These are phyloP conservation scores for Ophthalmolycus amberensis DNA, from an alignment of 2,113 vertebrate species.

Conservation along the genomic window DNA sequence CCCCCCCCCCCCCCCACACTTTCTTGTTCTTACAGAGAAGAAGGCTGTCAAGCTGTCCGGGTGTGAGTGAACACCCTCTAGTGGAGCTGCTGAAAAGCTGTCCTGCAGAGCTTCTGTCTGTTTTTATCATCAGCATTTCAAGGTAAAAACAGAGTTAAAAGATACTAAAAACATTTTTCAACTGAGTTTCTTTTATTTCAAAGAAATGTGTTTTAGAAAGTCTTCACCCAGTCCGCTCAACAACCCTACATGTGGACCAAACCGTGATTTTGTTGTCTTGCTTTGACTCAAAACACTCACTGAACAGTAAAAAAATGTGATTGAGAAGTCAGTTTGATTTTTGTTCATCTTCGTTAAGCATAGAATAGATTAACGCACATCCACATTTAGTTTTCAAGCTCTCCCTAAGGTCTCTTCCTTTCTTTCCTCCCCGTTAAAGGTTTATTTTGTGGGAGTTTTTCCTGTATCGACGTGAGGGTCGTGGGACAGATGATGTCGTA, in stretches of 20 bases:
- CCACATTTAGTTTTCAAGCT: not conserved
- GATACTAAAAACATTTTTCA: not conserved
- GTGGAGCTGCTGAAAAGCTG: slow-evolving; percentile 57
- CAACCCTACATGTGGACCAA: not conserved
- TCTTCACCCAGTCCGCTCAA: not conserved
- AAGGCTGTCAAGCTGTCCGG: slow-evolving; percentile 61
- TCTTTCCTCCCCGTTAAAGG: no score
- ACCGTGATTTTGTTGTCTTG: no score
- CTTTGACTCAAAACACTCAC: not conserved
- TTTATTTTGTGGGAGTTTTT: no score
- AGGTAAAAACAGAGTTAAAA: slow-evolving; percentile 50
- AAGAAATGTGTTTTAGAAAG: not conserved
- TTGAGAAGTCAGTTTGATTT: not conserved
- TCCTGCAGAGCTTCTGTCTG: slow-evolving; percentile 41
- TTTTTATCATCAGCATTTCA: slow-evolving; percentile 58
- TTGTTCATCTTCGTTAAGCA: not conserved
- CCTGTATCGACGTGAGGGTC: no score
- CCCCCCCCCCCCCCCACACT: slow-evolving; percentile 1
- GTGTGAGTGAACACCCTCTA: slow-evolving; percentile 70
- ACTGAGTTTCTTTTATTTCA: not conserved
- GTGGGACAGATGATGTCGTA: no score
- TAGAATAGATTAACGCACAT: no score
- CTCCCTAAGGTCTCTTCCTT: no score
- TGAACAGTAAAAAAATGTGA: not conserved
- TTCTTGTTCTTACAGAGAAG: slow-evolving; percentile 62